Evolutionary conservation across 2,888 invertebrate species (phyloP).

Genomic region (Nycteola revayana): DNA sequence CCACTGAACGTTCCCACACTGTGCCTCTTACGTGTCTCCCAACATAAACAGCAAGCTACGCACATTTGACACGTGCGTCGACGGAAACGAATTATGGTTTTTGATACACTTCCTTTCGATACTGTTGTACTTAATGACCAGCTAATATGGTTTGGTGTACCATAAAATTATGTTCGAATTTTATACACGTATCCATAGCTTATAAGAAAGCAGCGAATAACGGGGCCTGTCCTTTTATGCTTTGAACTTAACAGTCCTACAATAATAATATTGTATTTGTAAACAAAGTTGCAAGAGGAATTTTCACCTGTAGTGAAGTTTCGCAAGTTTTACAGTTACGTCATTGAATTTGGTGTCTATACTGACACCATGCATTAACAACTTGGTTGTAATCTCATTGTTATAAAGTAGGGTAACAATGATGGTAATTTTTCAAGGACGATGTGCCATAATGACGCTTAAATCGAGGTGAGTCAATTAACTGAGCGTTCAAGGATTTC

Average conservation of each 20-base stretch:
- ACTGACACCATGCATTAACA: slow-evolving; percentile 29
- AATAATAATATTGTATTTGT: no score
- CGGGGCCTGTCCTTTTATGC: slow-evolving; percentile 50
- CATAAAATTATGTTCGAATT: slow-evolving; percentile 52
- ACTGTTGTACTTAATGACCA: slow-evolving; percentile 49
- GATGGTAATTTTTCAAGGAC: slow-evolving; percentile 23
- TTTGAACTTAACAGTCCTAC: slow-evolving; percentile 24
- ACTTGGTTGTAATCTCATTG: slow-evolving; percentile 32
- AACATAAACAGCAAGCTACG: slow-evolving; percentile 31
- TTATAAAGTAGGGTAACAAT: slow-evolving; percentile 27
- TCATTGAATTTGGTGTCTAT: slow-evolving; percentile 31
- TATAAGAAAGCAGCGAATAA: slow-evolving; percentile 56
- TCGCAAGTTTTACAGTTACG: slow-evolving; percentile 36
- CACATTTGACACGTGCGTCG: slow-evolving; percentile 25
- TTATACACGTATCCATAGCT: slow-evolving; percentile 58
- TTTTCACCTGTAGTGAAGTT: slow-evolving; percentile 25
- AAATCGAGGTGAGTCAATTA: slow-evolving; percentile 21
- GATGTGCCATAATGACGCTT: slow-evolving; percentile 11
- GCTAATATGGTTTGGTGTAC: slow-evolving; percentile 52
- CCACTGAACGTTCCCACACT: slow-evolving; percentile 42
- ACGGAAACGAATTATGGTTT: slow-evolving; percentile 57
- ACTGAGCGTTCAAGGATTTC: slow-evolving; percentile 20
- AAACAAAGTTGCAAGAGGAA: slow-evolving; percentile 48
- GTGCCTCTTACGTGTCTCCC: slow-evolving; percentile 15
- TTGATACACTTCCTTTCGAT: slow-evolving; percentile 66